phyloP scores from a whole-genome alignment of 2,797 vertebrate species.

The Acrocephalus scirpaceus region DNA sequence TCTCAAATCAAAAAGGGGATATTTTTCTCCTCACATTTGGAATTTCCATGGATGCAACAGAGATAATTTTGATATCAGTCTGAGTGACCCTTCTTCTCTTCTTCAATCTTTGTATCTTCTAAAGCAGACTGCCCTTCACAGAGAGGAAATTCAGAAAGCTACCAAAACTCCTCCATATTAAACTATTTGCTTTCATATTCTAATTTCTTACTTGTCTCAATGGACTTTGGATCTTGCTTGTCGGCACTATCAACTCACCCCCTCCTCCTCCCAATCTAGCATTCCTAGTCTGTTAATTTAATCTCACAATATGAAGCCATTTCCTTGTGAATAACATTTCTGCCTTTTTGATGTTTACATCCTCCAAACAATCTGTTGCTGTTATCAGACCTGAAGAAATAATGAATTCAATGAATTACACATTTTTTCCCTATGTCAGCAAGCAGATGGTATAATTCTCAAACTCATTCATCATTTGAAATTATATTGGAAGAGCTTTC shows the following conservation, averaged over 20 bases:
- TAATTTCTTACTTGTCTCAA: neutral
- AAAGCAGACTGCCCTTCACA: neutral
- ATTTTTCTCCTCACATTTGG: neutral
- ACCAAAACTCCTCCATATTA: neutral
- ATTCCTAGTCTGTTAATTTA: neutral
- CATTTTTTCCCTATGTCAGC: slow-evolving; percentile 60
- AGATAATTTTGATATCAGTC: neutral
- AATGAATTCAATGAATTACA: slow-evolving; percentile 59
- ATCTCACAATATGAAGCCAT: neutral
- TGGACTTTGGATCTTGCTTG: neutral
- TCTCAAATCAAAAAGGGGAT: neutral
- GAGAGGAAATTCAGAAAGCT: neutral
- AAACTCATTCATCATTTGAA: slow-evolving; percentile 66
- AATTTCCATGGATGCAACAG: neutral
- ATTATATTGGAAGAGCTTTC: slow-evolving; percentile 44
- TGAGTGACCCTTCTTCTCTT: neutral
- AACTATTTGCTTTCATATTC: neutral
- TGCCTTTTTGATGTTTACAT: slow-evolving; percentile 22
- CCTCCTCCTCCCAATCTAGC: neutral
- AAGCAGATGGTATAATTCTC: slow-evolving; percentile 67
- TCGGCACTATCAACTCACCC: neutral
- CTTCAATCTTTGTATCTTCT: neutral
- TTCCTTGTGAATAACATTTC: slow-evolving; percentile 22
- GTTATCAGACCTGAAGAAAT: slow-evolving; percentile 57
- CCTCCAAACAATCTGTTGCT: slow-evolving; percentile 49